phyloP scores from a whole-genome alignment of 1,140 invertebrate species.

The Apis cerana region DNA sequence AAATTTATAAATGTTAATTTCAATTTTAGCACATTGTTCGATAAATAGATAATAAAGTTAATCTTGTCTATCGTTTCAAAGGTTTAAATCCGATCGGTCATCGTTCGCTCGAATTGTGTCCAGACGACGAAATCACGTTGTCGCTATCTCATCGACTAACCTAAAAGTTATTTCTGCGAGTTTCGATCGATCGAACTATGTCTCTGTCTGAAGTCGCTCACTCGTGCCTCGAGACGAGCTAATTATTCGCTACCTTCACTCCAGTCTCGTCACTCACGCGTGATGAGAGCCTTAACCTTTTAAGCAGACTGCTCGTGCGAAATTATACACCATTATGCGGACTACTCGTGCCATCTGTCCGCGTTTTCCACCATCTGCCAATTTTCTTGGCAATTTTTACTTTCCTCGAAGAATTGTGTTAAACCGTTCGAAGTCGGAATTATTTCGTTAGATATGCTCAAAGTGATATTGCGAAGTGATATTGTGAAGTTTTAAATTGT shows the following conservation, averaged over 20 bases:
- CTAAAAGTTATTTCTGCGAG: slow-evolving; percentile 29
- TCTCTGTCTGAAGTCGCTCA: background rate
- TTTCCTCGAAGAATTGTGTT: background rate
- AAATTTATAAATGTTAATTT: too few relatives aligned
- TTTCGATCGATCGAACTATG: slow-evolving; percentile 20
- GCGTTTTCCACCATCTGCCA: background rate
- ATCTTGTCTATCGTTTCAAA: background rate
- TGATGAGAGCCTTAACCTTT: slow-evolving; percentile 24
- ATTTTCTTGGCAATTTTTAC: slow-evolving; percentile 5
- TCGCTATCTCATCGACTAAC: too few relatives aligned
- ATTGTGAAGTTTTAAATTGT: too few relatives aligned
- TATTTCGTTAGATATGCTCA: background rate
- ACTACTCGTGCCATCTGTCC: background rate
- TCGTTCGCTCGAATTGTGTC: background rate
- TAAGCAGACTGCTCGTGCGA: background rate
- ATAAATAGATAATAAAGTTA: too few relatives aligned
- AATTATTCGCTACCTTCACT: slow-evolving; percentile 30
- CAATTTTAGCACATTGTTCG: too few relatives aligned
- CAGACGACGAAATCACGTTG: background rate
- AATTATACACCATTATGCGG: slow-evolving; percentile 5
- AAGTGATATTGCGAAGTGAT: too few relatives aligned
- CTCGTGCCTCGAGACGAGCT: slow-evolving; percentile 14
- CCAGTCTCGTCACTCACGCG: slow-evolving; percentile 26
- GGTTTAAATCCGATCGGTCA: background rate
- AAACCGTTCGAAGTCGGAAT: background rate